Evolutionary conservation across 2,888 invertebrate genomes (phyloP).

Genomic region (Chalcosyrphus nemorum): DNA sequence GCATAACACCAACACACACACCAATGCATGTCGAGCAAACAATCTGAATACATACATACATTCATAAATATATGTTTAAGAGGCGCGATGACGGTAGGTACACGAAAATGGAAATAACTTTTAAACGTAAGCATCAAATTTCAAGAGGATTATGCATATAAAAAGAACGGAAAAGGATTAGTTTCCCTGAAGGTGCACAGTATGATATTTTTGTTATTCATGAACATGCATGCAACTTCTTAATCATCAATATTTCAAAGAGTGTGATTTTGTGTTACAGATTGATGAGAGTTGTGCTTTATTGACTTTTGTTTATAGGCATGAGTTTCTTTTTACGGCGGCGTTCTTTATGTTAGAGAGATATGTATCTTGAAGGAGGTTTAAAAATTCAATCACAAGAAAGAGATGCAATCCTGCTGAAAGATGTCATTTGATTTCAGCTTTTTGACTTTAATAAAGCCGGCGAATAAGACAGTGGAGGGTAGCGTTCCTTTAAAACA

Average conservation of each 20-base stretch:
- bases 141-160: neutral
- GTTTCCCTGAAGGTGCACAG: neutral
- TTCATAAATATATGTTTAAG: neutral
- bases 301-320: too few species aligned
- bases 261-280: neutral
- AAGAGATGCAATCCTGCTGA: neutral
- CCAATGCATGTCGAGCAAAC: neutral
- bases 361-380: neutral
- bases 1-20: neutral
- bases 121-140: conserved; percentile 1
- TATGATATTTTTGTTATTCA: neutral
- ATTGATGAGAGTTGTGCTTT: neutral
- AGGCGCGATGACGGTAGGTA: neutral
- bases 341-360: too few species aligned
- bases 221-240: neutral
- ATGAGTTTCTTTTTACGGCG: too few species aligned
- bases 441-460: too few species aligned
- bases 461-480: too few species aligned
- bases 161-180: neutral
- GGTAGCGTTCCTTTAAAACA: too few species aligned
- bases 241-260: conserved; percentile 16
- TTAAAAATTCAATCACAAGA: neutral
- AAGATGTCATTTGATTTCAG: too few species aligned
- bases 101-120: conserved; percentile 11
- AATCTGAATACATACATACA: neutral